Conservation (phyloP, 2,888 invertebrate species). For the Sinohyriopsis cumingii region DNA sequence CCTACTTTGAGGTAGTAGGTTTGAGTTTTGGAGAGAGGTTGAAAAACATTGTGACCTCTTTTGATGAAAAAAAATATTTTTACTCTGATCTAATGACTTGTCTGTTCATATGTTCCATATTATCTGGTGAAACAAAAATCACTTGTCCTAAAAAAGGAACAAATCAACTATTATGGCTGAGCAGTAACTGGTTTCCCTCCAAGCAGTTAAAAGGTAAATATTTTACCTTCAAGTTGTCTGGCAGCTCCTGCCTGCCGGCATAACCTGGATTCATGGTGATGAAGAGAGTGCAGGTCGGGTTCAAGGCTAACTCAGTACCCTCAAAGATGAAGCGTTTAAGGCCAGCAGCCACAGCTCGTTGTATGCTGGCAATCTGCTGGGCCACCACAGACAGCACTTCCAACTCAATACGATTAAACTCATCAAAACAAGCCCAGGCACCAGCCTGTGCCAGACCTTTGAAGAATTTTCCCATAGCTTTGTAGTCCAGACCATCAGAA, state of each 20-base stretch:
- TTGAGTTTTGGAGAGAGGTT: too few relatives aligned
- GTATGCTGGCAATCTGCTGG: constrained; percentile 93
- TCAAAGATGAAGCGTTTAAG: constrained; percentile 85
- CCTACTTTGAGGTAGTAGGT: too few relatives aligned
- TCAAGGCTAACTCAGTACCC: constrained; percentile 70
- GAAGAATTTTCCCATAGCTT: constrained; percentile 95
- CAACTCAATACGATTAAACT: constrained; percentile 93
- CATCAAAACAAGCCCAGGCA: constrained; percentile 95
- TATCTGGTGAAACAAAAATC: too few relatives aligned
- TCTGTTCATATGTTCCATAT: too few relatives aligned
- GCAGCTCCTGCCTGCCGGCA: constrained; percentile 72
- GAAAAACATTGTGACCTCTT: too few relatives aligned
- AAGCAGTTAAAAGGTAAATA: not conserved
- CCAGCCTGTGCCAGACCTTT: constrained; percentile 89
- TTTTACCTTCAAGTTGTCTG: constrained; percentile 71
- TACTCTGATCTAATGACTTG: too few relatives aligned
- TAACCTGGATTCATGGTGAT: constrained; percentile 74
- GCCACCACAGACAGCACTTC: constrained; percentile 94
- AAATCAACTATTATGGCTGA: too few relatives aligned
- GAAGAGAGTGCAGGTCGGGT: constrained; percentile 72
- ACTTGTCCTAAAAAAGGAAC: too few relatives aligned
- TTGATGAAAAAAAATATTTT: too few relatives aligned
- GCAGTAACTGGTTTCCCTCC: too few relatives aligned
- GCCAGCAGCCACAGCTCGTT: constrained; percentile 86
- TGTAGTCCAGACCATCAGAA: constrained; percentile 93